Evolutionary conservation across 1,140 invertebrate genomes (phyloP).

Genomic region (Leptopilina clavipes): DNA sequence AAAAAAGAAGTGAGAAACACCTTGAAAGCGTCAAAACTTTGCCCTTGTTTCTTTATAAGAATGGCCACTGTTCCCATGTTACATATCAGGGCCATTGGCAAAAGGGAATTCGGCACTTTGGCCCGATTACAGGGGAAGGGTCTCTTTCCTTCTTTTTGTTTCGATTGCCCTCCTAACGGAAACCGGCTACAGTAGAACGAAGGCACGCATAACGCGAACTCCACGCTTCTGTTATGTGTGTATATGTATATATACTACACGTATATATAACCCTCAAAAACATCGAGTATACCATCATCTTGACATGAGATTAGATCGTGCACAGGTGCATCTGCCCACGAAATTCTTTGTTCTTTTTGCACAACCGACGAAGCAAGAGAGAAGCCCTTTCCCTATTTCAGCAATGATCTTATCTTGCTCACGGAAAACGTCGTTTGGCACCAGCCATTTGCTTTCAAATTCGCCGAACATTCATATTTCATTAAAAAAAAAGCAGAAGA

Average conservation of each 20-base stretch:
- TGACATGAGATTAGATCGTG: conserved; percentile 33
- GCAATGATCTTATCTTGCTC: conserved; percentile 11
- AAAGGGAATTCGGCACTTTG: conserved; percentile 58
- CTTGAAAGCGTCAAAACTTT: conserved; percentile 22
- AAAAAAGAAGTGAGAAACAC: background rate
- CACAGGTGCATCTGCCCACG: conserved; percentile 24
- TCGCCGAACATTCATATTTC: background rate
- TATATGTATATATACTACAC: too few relatives aligned
- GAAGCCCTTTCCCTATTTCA: conserved; percentile 21
- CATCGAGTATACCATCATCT: conserved; percentile 22
- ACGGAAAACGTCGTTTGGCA: conserved; percentile 19
- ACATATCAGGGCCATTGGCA: conserved; percentile 2
- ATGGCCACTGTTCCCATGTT: conserved; percentile 54
- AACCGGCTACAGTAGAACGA: conserved; percentile 41
- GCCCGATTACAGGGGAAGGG: conserved; percentile 61
- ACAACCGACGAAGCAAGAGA: background rate
- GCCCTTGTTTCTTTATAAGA: conserved; percentile 7
- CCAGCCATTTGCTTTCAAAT: background rate
- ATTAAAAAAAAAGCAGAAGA: too few relatives aligned
- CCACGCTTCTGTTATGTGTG: background rate
- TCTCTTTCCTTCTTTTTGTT: conserved; percentile 53
- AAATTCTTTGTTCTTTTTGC: conserved; percentile 18
- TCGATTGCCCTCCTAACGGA: conserved; percentile 51
- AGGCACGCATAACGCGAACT: conserved; percentile 43
- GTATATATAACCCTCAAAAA: background rate